These are phyloP conservation scores for Papilio protenor DNA, from an alignment of 2,888 invertebrate genomes.

Conservation along the genomic window DNA sequence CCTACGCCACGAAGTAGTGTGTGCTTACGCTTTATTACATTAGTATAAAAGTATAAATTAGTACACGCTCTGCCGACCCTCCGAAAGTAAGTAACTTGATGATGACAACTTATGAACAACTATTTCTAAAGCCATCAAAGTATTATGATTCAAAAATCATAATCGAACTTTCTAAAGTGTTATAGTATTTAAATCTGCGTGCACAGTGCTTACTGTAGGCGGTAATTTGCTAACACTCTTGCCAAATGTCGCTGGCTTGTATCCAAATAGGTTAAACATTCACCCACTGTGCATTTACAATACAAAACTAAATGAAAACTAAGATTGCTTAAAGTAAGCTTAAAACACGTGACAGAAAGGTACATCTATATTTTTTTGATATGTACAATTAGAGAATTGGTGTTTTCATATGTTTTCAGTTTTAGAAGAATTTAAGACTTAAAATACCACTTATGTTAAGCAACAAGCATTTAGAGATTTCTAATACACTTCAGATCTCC, in stretches of 20 bases:
- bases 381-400: no score
- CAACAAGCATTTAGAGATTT: no score
- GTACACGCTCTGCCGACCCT: neutral
- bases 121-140: no score
- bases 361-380: no score
- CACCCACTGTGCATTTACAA: slow-evolving; percentile 16
- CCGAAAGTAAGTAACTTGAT: neutral
- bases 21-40: no score
- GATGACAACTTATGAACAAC: neutral
- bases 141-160: slow-evolving; percentile 2
- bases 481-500: no score
- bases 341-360: neutral
- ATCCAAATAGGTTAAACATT: slow-evolving; percentile 26
- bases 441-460: no score
- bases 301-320: slow-evolving; percentile 10
- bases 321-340: neutral
- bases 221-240: slow-evolving; percentile 29
- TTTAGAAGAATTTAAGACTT: no score
- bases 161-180: neutral
- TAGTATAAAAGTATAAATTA: no score
- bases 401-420: no score
- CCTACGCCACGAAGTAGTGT: no score
- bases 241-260: slow-evolving; percentile 21
- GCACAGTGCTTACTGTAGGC: neutral
- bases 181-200: slow-evolving; percentile 16